phyloP scores from a whole-genome alignment of 1,140 invertebrate species.

The Drosophila aff. region DNA sequence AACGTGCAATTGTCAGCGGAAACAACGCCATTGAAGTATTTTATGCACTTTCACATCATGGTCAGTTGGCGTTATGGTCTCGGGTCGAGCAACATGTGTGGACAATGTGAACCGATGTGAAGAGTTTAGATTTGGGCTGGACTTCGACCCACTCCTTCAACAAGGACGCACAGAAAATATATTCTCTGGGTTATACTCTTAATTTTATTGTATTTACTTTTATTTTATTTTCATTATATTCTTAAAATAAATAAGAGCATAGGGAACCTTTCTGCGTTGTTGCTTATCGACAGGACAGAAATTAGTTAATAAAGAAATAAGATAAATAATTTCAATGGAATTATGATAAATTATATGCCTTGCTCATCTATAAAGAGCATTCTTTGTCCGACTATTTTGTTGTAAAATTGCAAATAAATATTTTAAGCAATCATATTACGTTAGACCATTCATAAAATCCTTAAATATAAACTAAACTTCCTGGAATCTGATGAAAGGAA shows the following conservation, averaged over 20 bases:
- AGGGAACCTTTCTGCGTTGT: not conserved
- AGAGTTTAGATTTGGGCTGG: constrained; percentile 1
- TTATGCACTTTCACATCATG: constrained; percentile 82
- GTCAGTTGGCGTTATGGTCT: constrained; percentile 77
- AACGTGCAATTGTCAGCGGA: constrained; percentile 74
- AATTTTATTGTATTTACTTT: not conserved
- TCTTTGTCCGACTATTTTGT: not conserved
- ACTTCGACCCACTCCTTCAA: not conserved
- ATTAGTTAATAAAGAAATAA: not conserved
- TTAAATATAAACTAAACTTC: not conserved
- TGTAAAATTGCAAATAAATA: too few species aligned
- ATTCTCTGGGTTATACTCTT: not conserved
- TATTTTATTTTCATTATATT: not conserved
- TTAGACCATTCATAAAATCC: not conserved
- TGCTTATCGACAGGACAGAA: not conserved
- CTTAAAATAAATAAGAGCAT: not conserved
- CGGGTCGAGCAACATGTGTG: constrained; percentile 67
- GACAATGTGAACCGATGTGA: constrained; percentile 56
- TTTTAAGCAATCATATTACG: too few species aligned
- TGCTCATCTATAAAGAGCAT: not conserved
- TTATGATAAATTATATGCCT: too few species aligned
- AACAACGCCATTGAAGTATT: constrained; percentile 63
- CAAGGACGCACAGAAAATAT: not conserved
- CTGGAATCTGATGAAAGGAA: not conserved
- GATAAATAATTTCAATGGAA: too few species aligned